Evolutionary conservation across 35 echinoderm and acorn worm genomes (phyloP).

Genomic region (Eucidaris tribuloides): DNA sequence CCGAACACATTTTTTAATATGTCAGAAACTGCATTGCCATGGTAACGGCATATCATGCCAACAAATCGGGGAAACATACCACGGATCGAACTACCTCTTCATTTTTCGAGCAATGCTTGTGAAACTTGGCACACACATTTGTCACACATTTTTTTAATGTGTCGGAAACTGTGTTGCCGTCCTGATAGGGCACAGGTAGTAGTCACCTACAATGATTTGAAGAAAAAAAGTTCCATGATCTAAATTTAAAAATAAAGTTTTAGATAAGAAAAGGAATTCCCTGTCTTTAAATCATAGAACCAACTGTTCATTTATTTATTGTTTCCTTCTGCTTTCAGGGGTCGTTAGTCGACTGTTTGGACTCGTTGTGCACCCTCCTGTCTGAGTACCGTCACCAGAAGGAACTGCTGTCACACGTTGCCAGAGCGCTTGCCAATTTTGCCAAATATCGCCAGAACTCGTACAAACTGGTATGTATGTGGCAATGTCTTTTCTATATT

Average conservation of each 20-base stretch:
- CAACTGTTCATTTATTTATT: neutral
- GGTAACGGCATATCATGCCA: too few relatives aligned
- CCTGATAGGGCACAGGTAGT: neutral
- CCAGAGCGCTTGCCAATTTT: conserved; percentile 93
- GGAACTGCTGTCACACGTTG: conserved; percentile 64
- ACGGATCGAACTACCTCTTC: too few relatives aligned
- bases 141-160: neutral
- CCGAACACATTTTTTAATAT: too few relatives aligned
- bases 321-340: conserved; percentile 35
- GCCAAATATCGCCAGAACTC: conserved; percentile 75
- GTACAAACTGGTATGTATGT: conserved; percentile 66
- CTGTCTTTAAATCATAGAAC: neutral
- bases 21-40: too few relatives aligned
- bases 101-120: too few relatives aligned
- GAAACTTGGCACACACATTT: too few relatives aligned
- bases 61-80: too few relatives aligned
- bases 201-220: neutral
- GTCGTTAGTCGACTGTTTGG: conserved; percentile 72
- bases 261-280: neutral
- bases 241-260: neutral
- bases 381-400: conserved; percentile 35
- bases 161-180: neutral
- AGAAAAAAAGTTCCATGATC: neutral
- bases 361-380: conserved; percentile 62
- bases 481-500: neutral